Evolutionary conservation across 2,888 invertebrate species (phyloP), one percentile per base, ranked within the genome.

Genomic region (Nomada lathburiana): DNA sequence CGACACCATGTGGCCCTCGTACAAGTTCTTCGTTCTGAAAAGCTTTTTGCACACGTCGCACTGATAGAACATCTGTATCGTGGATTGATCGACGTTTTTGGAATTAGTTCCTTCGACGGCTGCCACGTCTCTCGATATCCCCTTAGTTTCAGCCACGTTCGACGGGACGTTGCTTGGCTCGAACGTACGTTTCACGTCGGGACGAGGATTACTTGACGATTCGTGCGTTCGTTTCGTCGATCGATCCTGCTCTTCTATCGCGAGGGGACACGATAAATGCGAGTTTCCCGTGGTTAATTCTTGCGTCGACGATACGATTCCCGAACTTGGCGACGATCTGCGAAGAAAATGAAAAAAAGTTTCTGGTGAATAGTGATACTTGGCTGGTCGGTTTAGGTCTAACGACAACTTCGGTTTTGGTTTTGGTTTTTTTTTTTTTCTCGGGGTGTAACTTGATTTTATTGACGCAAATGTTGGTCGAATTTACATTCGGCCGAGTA

Each of bases 1-100:
- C 11, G 92, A 89, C 2, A 92, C 89, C 42, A 88, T 74, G 57
- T 92, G 92, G 7, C 92, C 91, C 5, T 92, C 92, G 83, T 89
- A 92, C 0, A 92, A 84, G 63, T 90, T 91, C 71, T 91, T 93
- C 44, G 90, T 85, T 53, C 86, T 83, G 70, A 93, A 93, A 36
- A 85, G 77, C 52, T 92, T 92, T 16, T 79, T 76, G 47, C 93
- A 93, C 11, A 89, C 62, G 7, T 82, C 76, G 76, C 93, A 93
- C 44, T 90, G 78, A 76, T 90, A 91, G 60, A 81, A 78, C 13
- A 67, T 78, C 50, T 82, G 70, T 11, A 50, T 29, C 16, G 42
- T 26, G 0, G 44, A 42, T 10, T 74, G 65, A 13, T 60, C 72
- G 3, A 42, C 23, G 20, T 57, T 2, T 2, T n/a, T 36, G 10